A percentile compares a stretch with the other conserved stretches of the same genome.
These are phyloP conservation scores for Apodemia zela DNA, from an alignment of 2,888 invertebrate genomes.

Conservation along the genomic window DNA sequence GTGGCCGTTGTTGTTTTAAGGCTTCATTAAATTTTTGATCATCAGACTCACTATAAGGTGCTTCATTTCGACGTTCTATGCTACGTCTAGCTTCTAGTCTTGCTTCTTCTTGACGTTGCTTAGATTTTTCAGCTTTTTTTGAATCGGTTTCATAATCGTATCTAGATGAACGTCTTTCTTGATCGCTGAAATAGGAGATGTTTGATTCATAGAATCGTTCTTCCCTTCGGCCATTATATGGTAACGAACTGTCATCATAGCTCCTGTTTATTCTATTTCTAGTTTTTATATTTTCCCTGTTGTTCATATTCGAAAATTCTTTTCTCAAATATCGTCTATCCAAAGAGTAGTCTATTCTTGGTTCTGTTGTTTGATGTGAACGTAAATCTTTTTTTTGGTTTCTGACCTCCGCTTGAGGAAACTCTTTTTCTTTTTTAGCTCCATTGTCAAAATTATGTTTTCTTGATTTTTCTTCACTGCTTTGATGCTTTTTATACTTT, in stretches of 20 bases:
- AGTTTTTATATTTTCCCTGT: slow-evolving; percentile 48
- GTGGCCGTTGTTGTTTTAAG: slow-evolving; percentile 73
- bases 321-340: slow-evolving; percentile 64
- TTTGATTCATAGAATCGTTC: slow-evolving; percentile 71
- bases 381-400: slow-evolving; percentile 60
- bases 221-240: slow-evolving; percentile 62
- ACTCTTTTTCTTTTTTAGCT: slow-evolving; percentile 53
- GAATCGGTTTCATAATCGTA: slow-evolving; percentile 77
- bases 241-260: slow-evolving; percentile 70
- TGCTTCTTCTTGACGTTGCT: slow-evolving; percentile 72
- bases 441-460: slow-evolving; percentile 57
- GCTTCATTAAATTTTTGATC: slow-evolving; percentile 79
- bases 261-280: slow-evolving; percentile 59
- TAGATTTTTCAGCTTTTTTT: slow-evolving; percentile 75
- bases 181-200: slow-evolving; percentile 71
- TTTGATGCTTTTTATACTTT: slow-evolving; percentile 67
- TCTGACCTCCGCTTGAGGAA: slow-evolving; percentile 60
- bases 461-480: slow-evolving; percentile 62
- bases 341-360: slow-evolving; percentile 70
- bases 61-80: slow-evolving; percentile 62
- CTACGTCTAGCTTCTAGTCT: slow-evolving; percentile 65
- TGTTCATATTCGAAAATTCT: slow-evolving; percentile 59
- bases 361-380: slow-evolving; percentile 56
- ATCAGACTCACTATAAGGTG: slow-evolving; percentile 74
- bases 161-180: slow-evolving; percentile 60